These are phyloP conservation scores for Amiota communis DNA, from an alignment of 2,888 invertebrate species.

Conservation along the genomic window DNA sequence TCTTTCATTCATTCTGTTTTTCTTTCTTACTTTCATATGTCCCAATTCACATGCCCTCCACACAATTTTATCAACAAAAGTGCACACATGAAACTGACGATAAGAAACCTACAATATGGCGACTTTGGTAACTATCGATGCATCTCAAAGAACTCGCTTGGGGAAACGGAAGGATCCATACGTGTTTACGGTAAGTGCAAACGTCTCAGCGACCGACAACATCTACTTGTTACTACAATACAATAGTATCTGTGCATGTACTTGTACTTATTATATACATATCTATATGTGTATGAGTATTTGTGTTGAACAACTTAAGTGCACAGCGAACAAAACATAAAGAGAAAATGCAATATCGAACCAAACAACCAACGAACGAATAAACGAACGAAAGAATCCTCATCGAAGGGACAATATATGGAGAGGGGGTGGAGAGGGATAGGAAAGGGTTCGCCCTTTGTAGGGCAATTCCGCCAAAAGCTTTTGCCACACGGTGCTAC, in stretches of 20 bases:
- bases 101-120: slow-evolving; percentile 85
- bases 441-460: slow-evolving; percentile 56
- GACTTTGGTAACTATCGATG: slow-evolving; percentile 95
- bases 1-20: slow-evolving; percentile 3
- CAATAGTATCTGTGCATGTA: background rate
- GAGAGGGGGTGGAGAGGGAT: no score
- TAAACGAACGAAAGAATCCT: no score
- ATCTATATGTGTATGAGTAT: slow-evolving; percentile 6
- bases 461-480: slow-evolving; percentile 63
- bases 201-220: slow-evolving; percentile 22
- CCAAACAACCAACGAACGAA: background rate
- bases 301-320: slow-evolving; percentile 16
- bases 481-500: slow-evolving; percentile 52
- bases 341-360: slow-evolving; percentile 59
- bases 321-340: slow-evolving; percentile 21
- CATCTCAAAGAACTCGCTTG: slow-evolving; percentile 93
- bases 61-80: slow-evolving; percentile 67
- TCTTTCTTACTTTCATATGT: background rate
- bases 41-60: background rate
- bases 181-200: slow-evolving; percentile 85
- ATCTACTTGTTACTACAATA: background rate
- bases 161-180: slow-evolving; percentile 94
- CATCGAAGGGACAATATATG: no score
- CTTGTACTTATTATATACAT: background rate
- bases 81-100: slow-evolving; percentile 91